Percentiles rank a stretch among this genome's conserved stretches.
phyloP scores from a whole-genome alignment of 2,888 invertebrate genomes.

The Thera obeliscata region DNA sequence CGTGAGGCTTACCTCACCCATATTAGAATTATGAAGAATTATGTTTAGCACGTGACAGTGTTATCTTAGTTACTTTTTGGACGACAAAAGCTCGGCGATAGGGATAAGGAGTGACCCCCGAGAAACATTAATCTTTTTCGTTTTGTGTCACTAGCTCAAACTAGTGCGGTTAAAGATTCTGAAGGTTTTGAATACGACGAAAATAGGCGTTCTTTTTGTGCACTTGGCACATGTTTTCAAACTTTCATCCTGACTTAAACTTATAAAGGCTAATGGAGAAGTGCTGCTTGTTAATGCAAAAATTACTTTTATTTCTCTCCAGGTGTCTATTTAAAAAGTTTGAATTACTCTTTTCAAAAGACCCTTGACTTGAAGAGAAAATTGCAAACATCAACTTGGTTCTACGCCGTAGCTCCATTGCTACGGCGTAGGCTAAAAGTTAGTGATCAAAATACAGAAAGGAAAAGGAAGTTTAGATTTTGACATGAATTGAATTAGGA shows the following conservation, averaged over 20 bases:
- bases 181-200: too few relatives aligned
- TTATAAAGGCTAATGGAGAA: background rate
- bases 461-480: background rate
- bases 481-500: too few relatives aligned
- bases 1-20: background rate
- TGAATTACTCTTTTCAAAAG: slow-evolving; percentile 2
- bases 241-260: background rate
- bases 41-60: slow-evolving; percentile 2
- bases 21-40: background rate
- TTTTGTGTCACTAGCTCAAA: too few relatives aligned
- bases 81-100: too few relatives aligned
- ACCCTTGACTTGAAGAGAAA: background rate
- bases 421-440: background rate
- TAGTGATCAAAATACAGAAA: background rate
- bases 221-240: too few relatives aligned
- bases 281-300: background rate
- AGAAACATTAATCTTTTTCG: too few relatives aligned
- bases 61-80: background rate
- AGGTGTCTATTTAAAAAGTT: slow-evolving; percentile 8
- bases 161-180: too few relatives aligned
- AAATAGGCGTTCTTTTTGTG: too few relatives aligned
- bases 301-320: slow-evolving; percentile 3
- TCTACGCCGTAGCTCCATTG: slow-evolving; percentile 1
- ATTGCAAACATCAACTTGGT: background rate
- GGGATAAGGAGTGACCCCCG: too few relatives aligned